phyloP scores from a whole-genome alignment of 2,797 vertebrate species.

The Lepilemur ruficaudatus region DNA sequence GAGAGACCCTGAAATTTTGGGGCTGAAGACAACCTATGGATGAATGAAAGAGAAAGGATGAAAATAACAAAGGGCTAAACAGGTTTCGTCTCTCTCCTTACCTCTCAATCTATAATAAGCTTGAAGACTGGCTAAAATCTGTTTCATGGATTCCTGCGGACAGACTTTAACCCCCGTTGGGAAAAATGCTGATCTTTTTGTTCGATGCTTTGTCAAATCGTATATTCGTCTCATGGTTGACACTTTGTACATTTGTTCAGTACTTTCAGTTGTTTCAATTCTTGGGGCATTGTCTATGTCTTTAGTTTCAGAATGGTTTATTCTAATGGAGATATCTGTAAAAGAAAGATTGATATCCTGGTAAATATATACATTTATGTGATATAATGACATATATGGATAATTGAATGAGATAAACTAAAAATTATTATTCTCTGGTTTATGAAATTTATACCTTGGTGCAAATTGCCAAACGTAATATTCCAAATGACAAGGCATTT shows the following conservation, averaged over 20 bases:
- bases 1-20: neutral
- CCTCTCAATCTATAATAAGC: slow-evolving; percentile 93
- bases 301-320: slow-evolving; percentile 84
- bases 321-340: slow-evolving; percentile 81
- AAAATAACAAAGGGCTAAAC: neutral
- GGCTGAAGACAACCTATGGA: neutral
- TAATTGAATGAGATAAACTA: neutral
- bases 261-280: slow-evolving; percentile 79
- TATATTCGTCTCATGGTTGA: slow-evolving; percentile 85
- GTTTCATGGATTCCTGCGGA: slow-evolving; percentile 90
- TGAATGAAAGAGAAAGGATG: neutral
- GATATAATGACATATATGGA: neutral
- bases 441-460: neutral
- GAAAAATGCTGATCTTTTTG: slow-evolving; percentile 90
- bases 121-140: slow-evolving; percentile 92
- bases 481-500: slow-evolving; percentile 40
- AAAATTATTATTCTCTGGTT: neutral
- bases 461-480: neutral
- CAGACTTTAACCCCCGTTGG: slow-evolving; percentile 92
- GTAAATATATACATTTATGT: slow-evolving; percentile 17
- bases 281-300: slow-evolving; percentile 71
- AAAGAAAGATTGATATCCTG: slow-evolving; percentile 66
- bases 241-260: slow-evolving; percentile 82
- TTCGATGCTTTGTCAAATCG: slow-evolving; percentile 84
- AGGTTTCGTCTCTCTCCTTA: slow-evolving; percentile 71